Evolutionary conservation across 1,140 invertebrate species (phyloP).

Genomic region (Euura saliciscinereae): DNA sequence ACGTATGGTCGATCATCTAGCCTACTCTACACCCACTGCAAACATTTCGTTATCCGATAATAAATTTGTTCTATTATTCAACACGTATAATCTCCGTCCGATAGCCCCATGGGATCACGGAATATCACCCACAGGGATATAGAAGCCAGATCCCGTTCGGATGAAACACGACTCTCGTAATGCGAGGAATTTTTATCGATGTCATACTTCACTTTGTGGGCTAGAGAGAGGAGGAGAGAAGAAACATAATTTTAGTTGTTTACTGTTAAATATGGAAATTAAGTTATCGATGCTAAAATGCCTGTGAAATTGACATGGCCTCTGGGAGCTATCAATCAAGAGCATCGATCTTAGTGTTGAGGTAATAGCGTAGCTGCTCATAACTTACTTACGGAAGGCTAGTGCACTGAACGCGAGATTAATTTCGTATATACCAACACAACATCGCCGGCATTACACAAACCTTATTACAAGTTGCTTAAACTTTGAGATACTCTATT

Average conservation of each 20-base stretch:
- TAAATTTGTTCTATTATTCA: constrained; percentile 17
- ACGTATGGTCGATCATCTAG: background rate
- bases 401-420: background rate
- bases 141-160: background rate
- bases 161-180: background rate
- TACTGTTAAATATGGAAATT: too few relatives aligned
- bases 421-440: background rate
- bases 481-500: constrained; percentile 5
- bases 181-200: constrained; percentile 15
- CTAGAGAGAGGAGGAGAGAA: too few relatives aligned
- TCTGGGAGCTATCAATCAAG: background rate
- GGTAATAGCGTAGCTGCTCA: background rate
- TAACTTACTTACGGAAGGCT: background rate
- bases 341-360: background rate
- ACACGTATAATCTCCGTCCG: constrained; percentile 10
- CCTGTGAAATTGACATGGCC: background rate
- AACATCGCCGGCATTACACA: background rate
- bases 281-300: too few relatives aligned
- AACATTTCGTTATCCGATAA: constrained; percentile 13
- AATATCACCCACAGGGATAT: background rate
- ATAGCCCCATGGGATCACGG: constrained; percentile 4
- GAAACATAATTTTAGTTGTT: too few relatives aligned
- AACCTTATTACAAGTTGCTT: constrained; percentile 4
- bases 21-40: constrained; percentile 2
- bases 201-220: constrained; percentile 5